A percentile compares a stretch with the other conserved stretches of the same genome.
These are phyloP conservation scores for Alectura lathami DNA, from an alignment of 2,113 vertebrate species.

Conservation along the genomic window DNA sequence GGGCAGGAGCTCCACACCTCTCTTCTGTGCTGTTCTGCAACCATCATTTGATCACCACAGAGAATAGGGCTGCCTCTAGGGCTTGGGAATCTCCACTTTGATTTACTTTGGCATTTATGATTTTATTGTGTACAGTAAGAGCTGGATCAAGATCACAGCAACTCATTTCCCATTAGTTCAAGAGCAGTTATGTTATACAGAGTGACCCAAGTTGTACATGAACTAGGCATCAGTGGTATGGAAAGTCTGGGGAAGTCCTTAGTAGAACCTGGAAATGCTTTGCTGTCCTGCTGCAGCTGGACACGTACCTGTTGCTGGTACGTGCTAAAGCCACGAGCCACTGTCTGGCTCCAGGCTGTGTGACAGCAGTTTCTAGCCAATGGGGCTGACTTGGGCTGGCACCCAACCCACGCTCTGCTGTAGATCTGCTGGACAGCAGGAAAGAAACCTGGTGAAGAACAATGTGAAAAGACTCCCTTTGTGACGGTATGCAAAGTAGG, in stretches of 20 bases:
- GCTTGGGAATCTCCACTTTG: neutral
- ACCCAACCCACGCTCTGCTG: neutral
- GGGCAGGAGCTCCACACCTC: neutral
- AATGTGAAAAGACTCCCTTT: neutral
- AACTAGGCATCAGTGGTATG: neutral
- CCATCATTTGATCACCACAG: neutral
- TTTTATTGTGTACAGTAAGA: neutral
- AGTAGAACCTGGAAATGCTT: neutral
- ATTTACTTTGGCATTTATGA: neutral
- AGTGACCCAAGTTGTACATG: neutral
- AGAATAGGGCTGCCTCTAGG: neutral
- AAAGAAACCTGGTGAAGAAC: neutral
- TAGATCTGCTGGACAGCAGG: neutral
- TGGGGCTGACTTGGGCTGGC: neutral
- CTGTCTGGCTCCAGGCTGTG: neutral
- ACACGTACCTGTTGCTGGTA: neutral
- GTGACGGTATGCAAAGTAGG: neutral
- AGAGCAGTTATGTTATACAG: neutral
- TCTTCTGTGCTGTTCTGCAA: neutral
- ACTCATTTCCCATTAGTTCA: neutral
- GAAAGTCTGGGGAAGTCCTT: neutral
- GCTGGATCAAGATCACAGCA: neutral
- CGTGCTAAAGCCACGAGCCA: neutral
- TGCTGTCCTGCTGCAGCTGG: neutral
- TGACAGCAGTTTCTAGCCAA: neutral